Conservation (phyloP, 2,113 vertebrate species). For the Thunnus thynnus region DNA sequence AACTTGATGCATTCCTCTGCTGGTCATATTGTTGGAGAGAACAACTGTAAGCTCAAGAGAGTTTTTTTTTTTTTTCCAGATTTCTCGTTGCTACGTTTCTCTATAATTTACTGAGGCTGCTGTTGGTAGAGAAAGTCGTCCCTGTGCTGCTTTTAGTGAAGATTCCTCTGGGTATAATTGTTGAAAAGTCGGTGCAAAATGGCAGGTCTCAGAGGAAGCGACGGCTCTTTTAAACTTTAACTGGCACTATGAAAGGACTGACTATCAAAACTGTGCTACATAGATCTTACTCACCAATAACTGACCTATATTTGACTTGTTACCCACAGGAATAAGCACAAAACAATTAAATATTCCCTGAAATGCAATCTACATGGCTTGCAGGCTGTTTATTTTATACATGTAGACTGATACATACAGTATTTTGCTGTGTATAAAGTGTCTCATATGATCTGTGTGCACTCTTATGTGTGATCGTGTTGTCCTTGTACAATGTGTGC, state of each 20-base stretch:
- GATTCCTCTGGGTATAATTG: background rate
- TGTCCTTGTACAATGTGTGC: slow-evolving; percentile 53
- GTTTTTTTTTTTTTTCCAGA: background rate
- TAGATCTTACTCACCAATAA: too few species aligned
- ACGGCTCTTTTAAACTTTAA: background rate
- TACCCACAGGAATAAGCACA: background rate
- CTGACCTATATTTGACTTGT: background rate
- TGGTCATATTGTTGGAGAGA: background rate
- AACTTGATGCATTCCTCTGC: slow-evolving; percentile 24
- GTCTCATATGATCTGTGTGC: background rate
- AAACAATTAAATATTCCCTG: background rate
- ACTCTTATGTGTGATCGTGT: slow-evolving; percentile 38
- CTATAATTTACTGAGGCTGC: background rate
- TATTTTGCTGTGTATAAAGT: background rate
- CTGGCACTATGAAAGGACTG: background rate
- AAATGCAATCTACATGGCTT: background rate
- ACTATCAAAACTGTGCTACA: background rate
- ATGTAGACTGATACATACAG: background rate
- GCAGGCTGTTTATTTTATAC: background rate
- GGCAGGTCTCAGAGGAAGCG: background rate
- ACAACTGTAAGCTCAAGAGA: background rate
- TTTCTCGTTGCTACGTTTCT: background rate
- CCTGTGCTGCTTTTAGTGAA: too few species aligned
- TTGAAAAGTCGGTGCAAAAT: background rate
- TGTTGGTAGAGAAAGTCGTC: too few species aligned